Base-by-base conservation (phyloP, 1,140 invertebrate genomes). In the Drosophila dunni region DNA sequence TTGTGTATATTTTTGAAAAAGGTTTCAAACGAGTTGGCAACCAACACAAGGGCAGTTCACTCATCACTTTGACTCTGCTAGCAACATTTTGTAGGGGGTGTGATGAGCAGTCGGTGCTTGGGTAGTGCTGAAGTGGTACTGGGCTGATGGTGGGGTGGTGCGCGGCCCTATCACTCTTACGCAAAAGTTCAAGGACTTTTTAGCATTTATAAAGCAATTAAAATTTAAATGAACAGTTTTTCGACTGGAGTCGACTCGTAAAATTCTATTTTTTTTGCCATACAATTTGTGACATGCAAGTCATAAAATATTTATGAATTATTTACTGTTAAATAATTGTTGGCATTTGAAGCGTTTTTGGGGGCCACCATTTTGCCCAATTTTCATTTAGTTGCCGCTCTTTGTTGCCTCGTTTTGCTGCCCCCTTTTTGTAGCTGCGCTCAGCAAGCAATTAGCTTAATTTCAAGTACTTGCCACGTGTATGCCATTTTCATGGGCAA, bases 181-280 rank as follows among this genome's bases (percentile, higher is more conserved):
- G 72, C 73, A 81, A 88, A 91, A 82, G 89, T 91, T 91, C 89
- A 91, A 89, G 89, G 89, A 85, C 89, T 91, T 91, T 89, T 91
- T 82, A 91, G 81, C 89, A 91, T 91, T 91, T 91, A 91, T 91
- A 91, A 91, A 91, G 89, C 89, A 91, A 91, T 91, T 91, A 91
- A 91, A 91, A 91, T 91, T 91, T 91, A 91, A 89, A 91, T 91
- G 89, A 91, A 84, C 75, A 82, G 75, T 86, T 82, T 81, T 88
- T 58, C 53, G 80, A 45, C 45, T 48, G 58, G 67, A 66, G 63
- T 45, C 45, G 51, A 24, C 24, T 48, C 58, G 20, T 9, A 63
- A 69, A 65, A 71, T 75, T 45, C 70, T 75, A 5, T 29, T 29
- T 29, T 75, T 75, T 65, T 74, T 20, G 50, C 53, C 65, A 58